A percentile compares a stretch with the other conserved stretches of the same genome.
These are phyloP conservation scores for Coturnix japonica DNA, from an alignment of 2,113 vertebrate species.

Conservation along the genomic window DNA sequence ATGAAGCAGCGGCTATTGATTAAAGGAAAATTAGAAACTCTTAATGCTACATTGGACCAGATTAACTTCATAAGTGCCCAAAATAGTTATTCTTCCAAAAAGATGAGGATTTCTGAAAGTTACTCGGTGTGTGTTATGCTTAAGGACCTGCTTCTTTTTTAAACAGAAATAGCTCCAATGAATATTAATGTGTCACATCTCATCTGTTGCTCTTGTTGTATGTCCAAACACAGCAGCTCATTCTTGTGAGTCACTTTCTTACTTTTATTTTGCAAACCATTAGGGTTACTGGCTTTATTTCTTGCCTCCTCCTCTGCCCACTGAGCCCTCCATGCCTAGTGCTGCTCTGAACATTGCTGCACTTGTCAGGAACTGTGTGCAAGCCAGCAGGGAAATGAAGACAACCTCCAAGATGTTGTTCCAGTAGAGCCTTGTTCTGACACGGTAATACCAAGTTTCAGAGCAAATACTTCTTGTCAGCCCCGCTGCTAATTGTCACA, in stretches of 20 bases:
- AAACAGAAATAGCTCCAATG: not conserved
- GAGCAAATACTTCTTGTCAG: slow-evolving; percentile 32
- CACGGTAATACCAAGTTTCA: slow-evolving; percentile 19
- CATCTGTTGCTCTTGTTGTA: not conserved
- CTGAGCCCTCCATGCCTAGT: not conserved
- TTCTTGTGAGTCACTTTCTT: not conserved
- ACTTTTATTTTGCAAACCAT: not conserved
- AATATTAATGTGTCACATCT: not conserved
- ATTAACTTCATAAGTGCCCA: not conserved
- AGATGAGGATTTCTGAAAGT: not conserved
- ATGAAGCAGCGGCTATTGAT: not conserved
- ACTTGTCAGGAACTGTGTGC: not conserved
- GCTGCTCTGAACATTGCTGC: not conserved
- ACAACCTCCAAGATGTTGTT: not conserved
- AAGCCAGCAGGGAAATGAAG: not conserved
- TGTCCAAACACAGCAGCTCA: not conserved
- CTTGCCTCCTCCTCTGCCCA: not conserved
- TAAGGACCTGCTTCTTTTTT: not conserved
- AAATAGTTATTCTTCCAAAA: not conserved
- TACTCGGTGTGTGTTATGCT: not conserved
- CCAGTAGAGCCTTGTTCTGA: slow-evolving; percentile 30
- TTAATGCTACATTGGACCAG: not conserved
- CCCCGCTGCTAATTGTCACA: slow-evolving; percentile 2
- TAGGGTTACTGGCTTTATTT: not conserved
- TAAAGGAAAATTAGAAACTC: not conserved